phyloP scores from a whole-genome alignment of 2,888 invertebrate species.

The Troides aeacus region DNA sequence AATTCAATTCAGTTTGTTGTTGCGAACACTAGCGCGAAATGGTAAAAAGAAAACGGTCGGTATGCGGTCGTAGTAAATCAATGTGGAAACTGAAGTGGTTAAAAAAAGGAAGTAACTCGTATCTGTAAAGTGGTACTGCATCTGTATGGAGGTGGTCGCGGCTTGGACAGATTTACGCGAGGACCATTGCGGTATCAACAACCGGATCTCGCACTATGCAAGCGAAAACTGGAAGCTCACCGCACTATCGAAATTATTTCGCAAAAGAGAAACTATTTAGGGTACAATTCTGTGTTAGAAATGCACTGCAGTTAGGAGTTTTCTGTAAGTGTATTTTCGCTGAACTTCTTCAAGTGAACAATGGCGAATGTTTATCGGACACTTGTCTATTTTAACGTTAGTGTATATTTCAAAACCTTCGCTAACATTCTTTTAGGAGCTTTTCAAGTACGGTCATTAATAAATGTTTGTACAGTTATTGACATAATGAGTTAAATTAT shows the following conservation, averaged over 20 bases:
- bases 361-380: slow-evolving; percentile 26
- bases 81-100: slow-evolving; percentile 39
- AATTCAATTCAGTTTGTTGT: slow-evolving; percentile 25
- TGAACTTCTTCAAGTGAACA: slow-evolving; percentile 11
- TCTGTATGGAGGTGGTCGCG: slow-evolving; percentile 37
- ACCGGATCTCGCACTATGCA: slow-evolving; percentile 45
- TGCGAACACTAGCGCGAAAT: slow-evolving; percentile 28
- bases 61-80: slow-evolving; percentile 51
- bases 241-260: slow-evolving; percentile 26
- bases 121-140: slow-evolving; percentile 39
- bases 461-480: not conserved
- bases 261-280: slow-evolving; percentile 24
- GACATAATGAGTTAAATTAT: not conserved
- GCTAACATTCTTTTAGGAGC: slow-evolving; percentile 20
- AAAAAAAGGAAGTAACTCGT: slow-evolving; percentile 46
- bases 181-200: slow-evolving; percentile 48
- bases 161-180: slow-evolving; percentile 63
- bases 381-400: slow-evolving; percentile 16
- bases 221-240: slow-evolving; percentile 33
- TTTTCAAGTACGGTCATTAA: slow-evolving; percentile 1
- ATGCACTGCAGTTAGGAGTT: slow-evolving; percentile 20
- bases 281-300: slow-evolving; percentile 23
- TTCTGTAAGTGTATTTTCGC: slow-evolving; percentile 21
- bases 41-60: slow-evolving; percentile 39
- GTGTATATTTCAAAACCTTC: slow-evolving; percentile 5